These are phyloP conservation scores for Poecilia latipinna DNA, from an alignment of 2,113 vertebrate genomes.

Conservation along the genomic window DNA sequence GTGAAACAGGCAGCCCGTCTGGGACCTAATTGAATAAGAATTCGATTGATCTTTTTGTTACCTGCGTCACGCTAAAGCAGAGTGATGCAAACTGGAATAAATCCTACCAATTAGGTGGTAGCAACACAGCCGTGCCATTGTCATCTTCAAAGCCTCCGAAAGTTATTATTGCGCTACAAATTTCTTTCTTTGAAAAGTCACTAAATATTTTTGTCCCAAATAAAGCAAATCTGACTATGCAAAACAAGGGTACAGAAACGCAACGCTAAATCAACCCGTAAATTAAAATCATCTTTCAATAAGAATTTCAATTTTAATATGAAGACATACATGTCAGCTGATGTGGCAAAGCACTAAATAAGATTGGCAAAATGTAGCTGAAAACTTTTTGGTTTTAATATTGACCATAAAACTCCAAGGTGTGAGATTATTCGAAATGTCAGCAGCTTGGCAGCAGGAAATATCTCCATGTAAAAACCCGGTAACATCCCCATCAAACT, in stretches of 20 bases:
- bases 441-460: not conserved
- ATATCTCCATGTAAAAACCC: not conserved
- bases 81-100: slow-evolving; percentile 56
- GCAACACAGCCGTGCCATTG: slow-evolving; percentile 44
- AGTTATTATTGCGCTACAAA: slow-evolving; percentile 66
- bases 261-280: not conserved
- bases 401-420: not conserved
- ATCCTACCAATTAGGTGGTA: slow-evolving; percentile 65
- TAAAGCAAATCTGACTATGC: slow-evolving; percentile 69
- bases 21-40: slow-evolving; percentile 47
- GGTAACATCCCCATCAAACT: not conserved
- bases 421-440: not conserved
- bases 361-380: no score
- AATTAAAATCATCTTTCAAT: no score
- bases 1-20: slow-evolving; percentile 12
- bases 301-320: no score
- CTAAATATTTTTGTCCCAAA: slow-evolving; percentile 64
- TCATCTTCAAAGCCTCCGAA: slow-evolving; percentile 63
- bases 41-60: slow-evolving; percentile 63
- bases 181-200: slow-evolving; percentile 74
- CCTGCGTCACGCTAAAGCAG: slow-evolving; percentile 51
- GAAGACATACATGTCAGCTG: no score
- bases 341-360: no score
- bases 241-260: slow-evolving; percentile 40
- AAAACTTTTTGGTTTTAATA: no score